Evolutionary conservation across 2,888 invertebrate genomes (phyloP), one percentile per base, ranked within the genome.

Genomic region (Himalopsyche anomala): DNA sequence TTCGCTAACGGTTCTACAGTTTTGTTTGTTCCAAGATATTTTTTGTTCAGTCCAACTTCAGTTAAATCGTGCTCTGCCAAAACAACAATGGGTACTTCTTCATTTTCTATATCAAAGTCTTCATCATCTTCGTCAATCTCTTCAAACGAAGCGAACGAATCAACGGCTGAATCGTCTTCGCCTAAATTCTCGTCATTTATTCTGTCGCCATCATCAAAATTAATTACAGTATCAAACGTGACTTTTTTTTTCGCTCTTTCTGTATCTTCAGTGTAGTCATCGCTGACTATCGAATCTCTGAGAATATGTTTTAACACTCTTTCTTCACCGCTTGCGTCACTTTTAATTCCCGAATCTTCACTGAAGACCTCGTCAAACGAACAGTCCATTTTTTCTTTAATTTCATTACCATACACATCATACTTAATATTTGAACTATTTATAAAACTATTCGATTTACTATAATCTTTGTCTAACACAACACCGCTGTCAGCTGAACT

Each of bases 121-220:
- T 82, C 81, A 5, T 83, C 84, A 4, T 80, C 86, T 12, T 87
- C 85, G 36, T 87, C 87, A 56, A 69, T 80, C n/a, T 87, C 88
- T 19, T 88, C 88, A 40, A 88, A 81, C 5, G 88, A 88, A 15
- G 88, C 85, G 69, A 86, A 88, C 4, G 88, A 88, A 19, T 84
- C 86, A 40, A 86, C 84, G 28, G 82, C 82, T 4, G 83, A 84
- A 42, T 87, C 87, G 2, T 87, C 87, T 4, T 87, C 87, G 28
- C 55, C 51, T 15, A 81, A 56, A 5, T 74, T 69, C 9, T 87
- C 88, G 28, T 88, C 87, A 45, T 87, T 74, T n/a, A 87, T 62
- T 86, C 92, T 91, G 80, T 93, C 93, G 8, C 93, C 93, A 89
- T 93, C 93, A 87, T 93, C 93, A 89, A 93, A 93, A 83, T 93